A percentile compares a stretch with the other conserved stretches of the same genome.
phyloP scores from a whole-genome alignment of 2,888 invertebrate genomes.

The Ctena decussata region DNA sequence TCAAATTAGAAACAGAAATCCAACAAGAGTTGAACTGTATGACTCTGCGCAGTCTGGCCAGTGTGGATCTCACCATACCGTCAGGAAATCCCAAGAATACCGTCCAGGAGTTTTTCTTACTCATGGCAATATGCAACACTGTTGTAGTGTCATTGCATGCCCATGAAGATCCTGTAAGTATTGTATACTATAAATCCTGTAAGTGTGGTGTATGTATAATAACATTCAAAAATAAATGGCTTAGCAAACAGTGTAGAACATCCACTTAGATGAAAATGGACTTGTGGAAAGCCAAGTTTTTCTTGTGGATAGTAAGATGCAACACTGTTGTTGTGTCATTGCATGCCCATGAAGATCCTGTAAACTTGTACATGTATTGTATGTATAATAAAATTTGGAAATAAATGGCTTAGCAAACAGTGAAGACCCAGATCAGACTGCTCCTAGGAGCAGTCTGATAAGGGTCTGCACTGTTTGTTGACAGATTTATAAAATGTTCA shows the following conservation, averaged over 20 bases:
- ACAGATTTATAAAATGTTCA: no score
- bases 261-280: neutral
- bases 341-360: slow-evolving; percentile 87
- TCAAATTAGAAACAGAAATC: slow-evolving; percentile 78
- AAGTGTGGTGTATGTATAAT: no score
- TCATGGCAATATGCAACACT: slow-evolving; percentile 98
- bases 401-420: no score
- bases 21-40: slow-evolving; percentile 79
- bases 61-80: slow-evolving; percentile 71
- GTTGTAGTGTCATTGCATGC: slow-evolving; percentile 95
- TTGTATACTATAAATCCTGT: no score
- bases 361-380: no score
- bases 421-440: no score
- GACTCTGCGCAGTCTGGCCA: slow-evolving; percentile 78
- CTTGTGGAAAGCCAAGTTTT: slow-evolving; percentile 89
- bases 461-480: no score
- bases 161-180: slow-evolving; percentile 79
- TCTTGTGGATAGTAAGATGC: slow-evolving; percentile 96
- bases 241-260: no score
- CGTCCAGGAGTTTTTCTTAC: slow-evolving; percentile 91
- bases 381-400: no score
- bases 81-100: slow-evolving; percentile 86
- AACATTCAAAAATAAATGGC: no score
- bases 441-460: no score
- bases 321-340: slow-evolving; percentile 98